A percentile compares a stretch with the other conserved stretches of the same genome.
Conservation (phyloP, 2,888 invertebrate genomes). For the Amphimallon solstitiale region DNA sequence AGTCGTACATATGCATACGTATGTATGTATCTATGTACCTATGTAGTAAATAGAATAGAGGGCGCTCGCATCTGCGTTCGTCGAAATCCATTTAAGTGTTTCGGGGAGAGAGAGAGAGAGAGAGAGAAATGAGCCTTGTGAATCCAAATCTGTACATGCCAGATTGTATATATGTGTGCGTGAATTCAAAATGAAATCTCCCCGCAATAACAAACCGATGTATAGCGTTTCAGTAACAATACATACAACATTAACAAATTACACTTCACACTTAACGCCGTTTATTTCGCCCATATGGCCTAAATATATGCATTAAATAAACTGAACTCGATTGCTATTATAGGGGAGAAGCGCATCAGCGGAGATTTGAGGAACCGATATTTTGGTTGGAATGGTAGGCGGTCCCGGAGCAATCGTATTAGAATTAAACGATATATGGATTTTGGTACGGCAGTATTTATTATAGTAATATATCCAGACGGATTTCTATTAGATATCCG, state of each 20-base stretch:
- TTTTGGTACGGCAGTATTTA: background rate
- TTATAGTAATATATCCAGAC: background rate
- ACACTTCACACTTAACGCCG: conserved; percentile 59
- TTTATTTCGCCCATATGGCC: conserved; percentile 60
- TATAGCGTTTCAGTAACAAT: conserved; percentile 47
- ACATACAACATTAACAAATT: conserved; percentile 60
- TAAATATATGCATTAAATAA: conserved; percentile 62
- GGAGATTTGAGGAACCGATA: background rate
- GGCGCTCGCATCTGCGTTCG: conserved; percentile 23
- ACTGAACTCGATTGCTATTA: conserved; percentile 44
- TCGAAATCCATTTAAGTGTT: conserved; percentile 51
- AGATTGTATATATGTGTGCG: background rate
- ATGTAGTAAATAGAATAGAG: conserved; percentile 6
- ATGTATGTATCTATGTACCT: too few relatives aligned
- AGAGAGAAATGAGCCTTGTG: conserved; percentile 42
- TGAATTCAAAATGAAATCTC: conserved; percentile 56
- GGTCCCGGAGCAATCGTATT: background rate
- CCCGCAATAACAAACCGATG: conserved; percentile 61
- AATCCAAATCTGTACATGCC: too few relatives aligned
- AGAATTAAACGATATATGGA: background rate
- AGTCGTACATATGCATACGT: too few relatives aligned
- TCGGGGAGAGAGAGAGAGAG: background rate
- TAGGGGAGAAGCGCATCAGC: background rate
- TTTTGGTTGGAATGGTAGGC: too few relatives aligned
- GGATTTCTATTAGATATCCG: too few relatives aligned